These are phyloP conservation scores for Solea senegalensis DNA, from an alignment of 2,113 vertebrate species.

Conservation along the genomic window DNA sequence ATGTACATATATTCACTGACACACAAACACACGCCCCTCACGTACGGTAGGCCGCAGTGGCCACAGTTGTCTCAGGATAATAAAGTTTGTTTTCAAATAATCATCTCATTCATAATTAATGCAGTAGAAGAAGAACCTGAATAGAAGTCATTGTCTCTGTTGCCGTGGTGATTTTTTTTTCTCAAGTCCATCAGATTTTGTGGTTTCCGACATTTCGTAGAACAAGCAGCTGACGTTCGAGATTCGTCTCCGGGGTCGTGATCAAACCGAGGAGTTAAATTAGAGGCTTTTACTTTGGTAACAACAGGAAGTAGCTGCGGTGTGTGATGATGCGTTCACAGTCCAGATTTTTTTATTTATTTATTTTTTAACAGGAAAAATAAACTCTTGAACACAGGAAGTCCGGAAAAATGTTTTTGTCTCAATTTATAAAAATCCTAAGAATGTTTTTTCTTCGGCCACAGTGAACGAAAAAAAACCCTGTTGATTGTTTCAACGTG, in stretches of 20 bases:
- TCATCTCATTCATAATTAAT: background rate
- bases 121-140: no score
- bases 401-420: constrained; percentile 5
- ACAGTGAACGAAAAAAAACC: background rate
- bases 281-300: constrained; percentile 38
- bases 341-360: background rate
- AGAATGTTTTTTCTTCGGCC: background rate
- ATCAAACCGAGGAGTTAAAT: background rate
- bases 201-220: no score
- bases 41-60: background rate
- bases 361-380: no score
- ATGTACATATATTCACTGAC: background rate
- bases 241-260: background rate
- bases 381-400: background rate
- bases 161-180: no score
- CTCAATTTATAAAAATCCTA: constrained; percentile 26
- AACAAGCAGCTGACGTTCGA: background rate
- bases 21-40: background rate
- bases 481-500: background rate
- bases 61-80: background rate
- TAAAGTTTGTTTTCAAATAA: background rate
- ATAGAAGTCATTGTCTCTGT: no score
- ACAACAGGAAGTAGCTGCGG: constrained; percentile 15
- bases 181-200: no score
- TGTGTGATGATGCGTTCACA: background rate